A percentile compares a stretch with the other conserved stretches of the same genome.
Evolutionary conservation across 2,797 vertebrate genomes (phyloP).

Genomic region (Pithecia hirsuta): DNA sequence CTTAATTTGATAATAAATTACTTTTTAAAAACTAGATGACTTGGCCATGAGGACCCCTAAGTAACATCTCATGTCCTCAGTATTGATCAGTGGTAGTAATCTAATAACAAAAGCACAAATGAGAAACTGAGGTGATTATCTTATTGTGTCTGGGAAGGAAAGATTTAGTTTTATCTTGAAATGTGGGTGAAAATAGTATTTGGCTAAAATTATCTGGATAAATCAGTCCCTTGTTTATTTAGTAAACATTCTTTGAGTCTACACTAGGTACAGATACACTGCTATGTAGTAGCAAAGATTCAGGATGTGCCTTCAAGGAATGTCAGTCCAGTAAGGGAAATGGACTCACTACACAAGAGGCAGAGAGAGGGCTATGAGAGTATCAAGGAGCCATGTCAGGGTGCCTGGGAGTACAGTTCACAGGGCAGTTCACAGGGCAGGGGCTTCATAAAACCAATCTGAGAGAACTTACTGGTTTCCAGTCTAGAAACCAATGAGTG

Average conservation of each 20-base stretch:
- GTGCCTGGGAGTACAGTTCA: neutral
- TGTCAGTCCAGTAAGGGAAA: neutral
- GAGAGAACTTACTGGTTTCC: neutral
- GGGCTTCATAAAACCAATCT: neutral
- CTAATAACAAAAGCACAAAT: neutral
- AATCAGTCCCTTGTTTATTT: neutral
- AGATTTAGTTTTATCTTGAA: conserved; percentile 6
- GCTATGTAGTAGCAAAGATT: neutral
- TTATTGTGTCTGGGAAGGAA: neutral
- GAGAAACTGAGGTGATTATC: neutral
- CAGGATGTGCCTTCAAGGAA: neutral
- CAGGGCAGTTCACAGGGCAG: neutral
- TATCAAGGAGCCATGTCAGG: neutral
- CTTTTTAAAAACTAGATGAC: neutral
- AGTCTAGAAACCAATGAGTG: neutral
- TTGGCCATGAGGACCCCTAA: neutral
- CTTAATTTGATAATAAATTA: neutral
- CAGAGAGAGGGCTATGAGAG: neutral
- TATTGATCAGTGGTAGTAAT: neutral
- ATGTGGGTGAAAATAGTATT: neutral
- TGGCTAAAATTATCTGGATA: neutral
- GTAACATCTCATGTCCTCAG: neutral
- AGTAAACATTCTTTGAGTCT: neutral
- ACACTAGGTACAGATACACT: neutral
- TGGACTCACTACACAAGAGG: neutral